phyloP scores from a whole-genome alignment of 2,888 invertebrate species.

The Malthinus flaveolus region DNA sequence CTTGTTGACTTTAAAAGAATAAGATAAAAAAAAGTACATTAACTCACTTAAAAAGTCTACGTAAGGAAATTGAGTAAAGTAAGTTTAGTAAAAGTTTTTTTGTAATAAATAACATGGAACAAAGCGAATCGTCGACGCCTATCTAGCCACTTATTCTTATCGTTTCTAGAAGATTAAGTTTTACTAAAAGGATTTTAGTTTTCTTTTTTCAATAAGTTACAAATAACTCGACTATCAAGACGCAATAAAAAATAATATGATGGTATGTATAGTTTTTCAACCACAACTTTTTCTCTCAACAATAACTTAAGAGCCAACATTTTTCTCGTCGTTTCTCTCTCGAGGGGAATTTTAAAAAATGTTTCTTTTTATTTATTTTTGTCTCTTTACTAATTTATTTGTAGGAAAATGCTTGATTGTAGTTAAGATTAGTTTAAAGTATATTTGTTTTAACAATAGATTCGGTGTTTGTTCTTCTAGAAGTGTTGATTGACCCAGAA shows the following conservation, averaged over 20 bases:
- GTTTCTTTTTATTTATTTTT: too few relatives aligned
- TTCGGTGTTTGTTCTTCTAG: constrained; percentile 4
- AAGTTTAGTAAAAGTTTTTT: constrained; percentile 6
- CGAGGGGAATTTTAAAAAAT: too few relatives aligned
- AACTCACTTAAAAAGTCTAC: constrained; percentile 7
- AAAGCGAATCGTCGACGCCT: constrained; percentile 3
- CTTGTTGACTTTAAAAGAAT: constrained; percentile 9
- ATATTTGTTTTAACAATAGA: not conserved
- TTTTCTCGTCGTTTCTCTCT: too few relatives aligned
- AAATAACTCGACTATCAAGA: constrained; percentile 5
- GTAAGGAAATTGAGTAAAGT: constrained; percentile 7
- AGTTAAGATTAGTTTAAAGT: not conserved
- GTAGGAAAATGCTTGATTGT: too few relatives aligned
- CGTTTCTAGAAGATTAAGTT: constrained; percentile 21
- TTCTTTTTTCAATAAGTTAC: constrained; percentile 15
- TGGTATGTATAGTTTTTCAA: not conserved
- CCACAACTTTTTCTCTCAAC: too few relatives aligned
- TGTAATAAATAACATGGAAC: constrained; percentile 14
- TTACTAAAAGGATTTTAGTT: constrained; percentile 16
- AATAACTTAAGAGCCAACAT: too few relatives aligned
- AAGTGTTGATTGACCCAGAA: constrained; percentile 7
- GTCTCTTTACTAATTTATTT: too few relatives aligned
- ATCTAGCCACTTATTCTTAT: constrained; percentile 17
- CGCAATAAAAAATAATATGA: constrained; percentile 2
- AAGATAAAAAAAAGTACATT: constrained; percentile 7